Evolutionary conservation across 2,888 invertebrate species (phyloP).

Genomic region (Taphrorychus bicolor): DNA sequence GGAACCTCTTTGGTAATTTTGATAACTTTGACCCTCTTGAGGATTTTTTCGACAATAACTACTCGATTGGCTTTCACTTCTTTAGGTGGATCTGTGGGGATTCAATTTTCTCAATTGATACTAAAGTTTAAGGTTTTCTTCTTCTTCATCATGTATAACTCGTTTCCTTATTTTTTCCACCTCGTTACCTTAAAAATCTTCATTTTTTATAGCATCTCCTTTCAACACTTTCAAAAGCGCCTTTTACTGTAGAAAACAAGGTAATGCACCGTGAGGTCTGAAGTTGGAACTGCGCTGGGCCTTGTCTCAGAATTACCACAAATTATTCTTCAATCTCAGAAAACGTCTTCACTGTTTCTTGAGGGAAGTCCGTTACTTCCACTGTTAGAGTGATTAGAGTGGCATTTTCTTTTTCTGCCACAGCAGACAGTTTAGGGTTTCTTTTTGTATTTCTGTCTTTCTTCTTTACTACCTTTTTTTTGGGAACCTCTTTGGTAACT

Average conservation of each 20-base stretch:
- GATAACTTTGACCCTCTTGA: constrained; percentile 45
- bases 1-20: constrained; percentile 41
- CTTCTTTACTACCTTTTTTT: constrained; percentile 45
- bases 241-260: too few species aligned
- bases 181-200: constrained; percentile 21
- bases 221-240: too few species aligned
- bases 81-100: constrained; percentile 44
- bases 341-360: too few species aligned
- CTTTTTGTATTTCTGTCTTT: constrained; percentile 54
- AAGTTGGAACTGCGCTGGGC: too few species aligned
- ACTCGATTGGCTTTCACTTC: constrained; percentile 39
- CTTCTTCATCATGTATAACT: constrained; percentile 23
- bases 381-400: constrained; percentile 54
- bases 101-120: constrained; percentile 52
- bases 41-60: constrained; percentile 46
- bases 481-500: constrained; percentile 39
- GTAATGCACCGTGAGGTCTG: too few species aligned
- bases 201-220: background rate
- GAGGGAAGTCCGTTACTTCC: constrained; percentile 48
- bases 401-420: constrained; percentile 43
- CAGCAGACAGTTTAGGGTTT: constrained; percentile 50
- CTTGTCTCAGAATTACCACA: too few species aligned
- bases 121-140: constrained; percentile 52
- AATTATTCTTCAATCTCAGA: too few species aligned
- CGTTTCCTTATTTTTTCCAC: constrained; percentile 23